phyloP scores from a whole-genome alignment of 2,113 vertebrate genomes.

The Oncorhynchus keta region DNA sequence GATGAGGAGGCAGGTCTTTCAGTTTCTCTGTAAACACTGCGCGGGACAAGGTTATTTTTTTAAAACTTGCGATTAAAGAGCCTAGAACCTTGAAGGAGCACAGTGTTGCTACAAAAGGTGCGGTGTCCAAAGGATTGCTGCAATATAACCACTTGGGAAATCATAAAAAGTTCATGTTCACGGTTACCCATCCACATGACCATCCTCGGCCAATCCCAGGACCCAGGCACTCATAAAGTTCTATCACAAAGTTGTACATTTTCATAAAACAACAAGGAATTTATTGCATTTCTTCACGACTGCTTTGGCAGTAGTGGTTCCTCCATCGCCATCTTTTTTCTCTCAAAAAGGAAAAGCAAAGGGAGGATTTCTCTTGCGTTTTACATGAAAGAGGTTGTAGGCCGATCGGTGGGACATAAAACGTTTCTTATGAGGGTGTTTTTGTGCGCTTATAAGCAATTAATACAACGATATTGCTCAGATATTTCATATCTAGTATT shows the following conservation, averaged over 20 bases:
- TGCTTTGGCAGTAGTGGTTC: constrained; percentile 81
- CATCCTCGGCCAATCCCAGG: constrained; percentile 96
- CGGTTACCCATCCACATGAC: constrained; percentile 99
- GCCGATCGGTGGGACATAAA: not conserved
- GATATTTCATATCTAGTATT: not conserved
- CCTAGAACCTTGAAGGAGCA: constrained; percentile 79
- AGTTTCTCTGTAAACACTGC: not conserved
- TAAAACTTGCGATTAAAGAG: constrained; percentile 41
- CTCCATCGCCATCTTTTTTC: constrained; percentile 84
- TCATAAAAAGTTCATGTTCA: constrained; percentile 99
- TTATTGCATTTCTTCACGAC: constrained; percentile 99
- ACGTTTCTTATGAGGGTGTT: not conserved
- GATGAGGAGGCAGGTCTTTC: constrained; percentile 39
- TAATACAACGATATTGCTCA: not conserved
- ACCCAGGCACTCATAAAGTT: constrained; percentile 99
- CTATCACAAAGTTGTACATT: constrained; percentile 99
- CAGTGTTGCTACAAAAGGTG: constrained; percentile 86
- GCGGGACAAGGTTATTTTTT: not conserved
- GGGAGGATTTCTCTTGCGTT: not conserved
- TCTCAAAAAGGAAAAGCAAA: constrained; percentile 44
- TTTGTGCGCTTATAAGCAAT: not conserved
- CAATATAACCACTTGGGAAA: constrained; percentile 99
- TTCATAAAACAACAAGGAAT: constrained; percentile 99
- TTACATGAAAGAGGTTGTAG: not conserved
- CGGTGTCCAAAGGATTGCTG: constrained; percentile 92